Evolutionary conservation across 23 tunicate genomes (phyloP), one percentile per base, ranked within the genome.

Genomic region (Trididemnum nubilum): DNA sequence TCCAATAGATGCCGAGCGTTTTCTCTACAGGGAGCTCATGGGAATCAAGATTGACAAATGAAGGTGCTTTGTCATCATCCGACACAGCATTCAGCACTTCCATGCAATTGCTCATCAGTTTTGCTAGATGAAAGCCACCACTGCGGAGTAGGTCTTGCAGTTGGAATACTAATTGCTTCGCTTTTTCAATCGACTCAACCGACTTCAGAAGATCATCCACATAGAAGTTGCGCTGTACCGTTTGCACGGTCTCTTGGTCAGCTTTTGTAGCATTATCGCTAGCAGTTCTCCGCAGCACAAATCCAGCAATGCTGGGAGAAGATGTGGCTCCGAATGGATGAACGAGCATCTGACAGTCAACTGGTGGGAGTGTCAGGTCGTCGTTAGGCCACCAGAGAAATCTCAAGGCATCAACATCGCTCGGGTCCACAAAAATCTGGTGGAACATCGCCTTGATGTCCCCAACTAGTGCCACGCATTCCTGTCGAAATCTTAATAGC

Each of bases 1-100:
- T 37, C 89, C 89, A 85, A 37, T 65, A 34, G 28, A 85, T 77
- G 2, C 89, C 89, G 1, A 85, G 82, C 7, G 83, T 51, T 12
- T 85, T 32, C 33, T 85, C 83, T 0, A 51, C 0, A 4, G 89
- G 89, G 19, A 85, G 76, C 2, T 78, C 74, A 40, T 78, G 44
- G 15, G 21, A 33, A 33, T 57, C 71, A 52, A 77, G 37, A 40
- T 77, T 31, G 30, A 74, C 31, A 74, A 74, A 2, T 4, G 65
- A 37, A 18, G 54, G 58, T 58, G 30, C 51, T n/a, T 7, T 34
- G 58, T 40, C 80, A 35, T 59, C 32, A 19, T 2, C 74, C 39
- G 37, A 33, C 2, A 64, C 27, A 71, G 28, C 27, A 24, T 26
- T 7, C n/a, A 67, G 67, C 18, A 65, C 65, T 40, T 34, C 76